Evolutionary conservation across 92 coral and sea anemone genomes (phyloP).

Genomic region (Porites cylindrica): DNA sequence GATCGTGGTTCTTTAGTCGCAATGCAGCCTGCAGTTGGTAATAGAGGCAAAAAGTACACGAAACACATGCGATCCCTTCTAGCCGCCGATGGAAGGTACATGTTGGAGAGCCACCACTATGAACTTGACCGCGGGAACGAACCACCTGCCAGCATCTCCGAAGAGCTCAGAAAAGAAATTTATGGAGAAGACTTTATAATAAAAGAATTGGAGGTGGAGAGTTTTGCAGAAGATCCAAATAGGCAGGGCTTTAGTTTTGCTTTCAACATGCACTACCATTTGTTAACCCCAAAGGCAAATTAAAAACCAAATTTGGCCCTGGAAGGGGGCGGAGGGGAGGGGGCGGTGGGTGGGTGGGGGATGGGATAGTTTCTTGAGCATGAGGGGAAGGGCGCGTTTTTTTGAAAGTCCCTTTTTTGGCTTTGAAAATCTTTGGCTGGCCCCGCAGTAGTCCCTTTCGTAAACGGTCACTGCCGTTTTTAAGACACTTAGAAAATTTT

Average conservation of each 20-base stretch:
- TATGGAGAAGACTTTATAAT: conserved; percentile 26
- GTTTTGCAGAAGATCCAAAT: not conserved
- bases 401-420: too few species aligned
- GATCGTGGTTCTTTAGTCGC: conserved; percentile 80
- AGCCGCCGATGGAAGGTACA: conserved; percentile 19
- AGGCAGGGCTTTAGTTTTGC: not conserved
- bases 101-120: conserved; percentile 39
- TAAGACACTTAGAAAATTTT: too few species aligned
- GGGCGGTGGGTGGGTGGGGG: too few species aligned
- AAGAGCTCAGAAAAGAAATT: conserved; percentile 12
- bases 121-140: conserved; percentile 1
- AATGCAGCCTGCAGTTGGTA: conserved; percentile 43
- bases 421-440: too few species aligned
- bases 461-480: too few species aligned
- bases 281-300: conserved; percentile 10
- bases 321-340: not conserved
- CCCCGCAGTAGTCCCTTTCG: too few species aligned
- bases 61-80: conserved; percentile 31
- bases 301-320: not conserved
- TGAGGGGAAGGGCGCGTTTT: not conserved
- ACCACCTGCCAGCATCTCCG: conserved; percentile 27
- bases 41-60: conserved; percentile 48
- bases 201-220: conserved; percentile 14
- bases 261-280: conserved; percentile 15
- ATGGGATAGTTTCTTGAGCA: not conserved